A percentile compares a stretch with the other conserved stretches of the same genome.
Evolutionary conservation across 2,113 vertebrate genomes (phyloP).

Genomic region (Nesogale talazaci): DNA sequence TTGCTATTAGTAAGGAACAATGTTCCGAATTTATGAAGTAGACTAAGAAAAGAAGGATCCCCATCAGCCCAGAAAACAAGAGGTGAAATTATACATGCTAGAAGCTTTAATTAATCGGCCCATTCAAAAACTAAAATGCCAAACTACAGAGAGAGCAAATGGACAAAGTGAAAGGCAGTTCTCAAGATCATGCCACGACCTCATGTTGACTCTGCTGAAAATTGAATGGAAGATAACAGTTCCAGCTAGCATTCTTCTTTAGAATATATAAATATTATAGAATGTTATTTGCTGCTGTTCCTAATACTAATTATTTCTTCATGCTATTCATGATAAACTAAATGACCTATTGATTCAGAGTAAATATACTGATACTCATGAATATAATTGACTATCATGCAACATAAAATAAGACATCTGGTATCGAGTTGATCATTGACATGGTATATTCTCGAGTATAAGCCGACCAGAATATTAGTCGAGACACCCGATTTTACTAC

Average conservation of each 20-base stretch:
- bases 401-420: background rate
- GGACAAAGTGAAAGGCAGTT: background rate
- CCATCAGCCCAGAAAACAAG: background rate
- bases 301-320: background rate
- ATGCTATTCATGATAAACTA: background rate
- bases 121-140: background rate
- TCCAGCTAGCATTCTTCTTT: background rate
- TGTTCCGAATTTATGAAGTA: background rate
- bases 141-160: background rate
- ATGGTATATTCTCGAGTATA: too few species aligned
- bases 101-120: background rate
- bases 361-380: background rate
- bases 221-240: background rate
- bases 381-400: background rate
- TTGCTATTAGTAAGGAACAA: background rate
- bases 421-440: too few species aligned
- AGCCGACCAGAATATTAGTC: too few species aligned
- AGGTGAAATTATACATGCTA: background rate
- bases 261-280: background rate
- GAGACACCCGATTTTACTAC: too few species aligned
- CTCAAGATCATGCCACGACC: background rate
- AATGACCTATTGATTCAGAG: background rate
- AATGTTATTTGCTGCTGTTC: background rate
- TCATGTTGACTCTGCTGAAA: background rate
- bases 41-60: background rate